Evolutionary conservation across 2,113 vertebrate genomes (phyloP), one percentile per base, ranked within the genome.

Genomic region (Ginglymostoma cirratum): DNA sequence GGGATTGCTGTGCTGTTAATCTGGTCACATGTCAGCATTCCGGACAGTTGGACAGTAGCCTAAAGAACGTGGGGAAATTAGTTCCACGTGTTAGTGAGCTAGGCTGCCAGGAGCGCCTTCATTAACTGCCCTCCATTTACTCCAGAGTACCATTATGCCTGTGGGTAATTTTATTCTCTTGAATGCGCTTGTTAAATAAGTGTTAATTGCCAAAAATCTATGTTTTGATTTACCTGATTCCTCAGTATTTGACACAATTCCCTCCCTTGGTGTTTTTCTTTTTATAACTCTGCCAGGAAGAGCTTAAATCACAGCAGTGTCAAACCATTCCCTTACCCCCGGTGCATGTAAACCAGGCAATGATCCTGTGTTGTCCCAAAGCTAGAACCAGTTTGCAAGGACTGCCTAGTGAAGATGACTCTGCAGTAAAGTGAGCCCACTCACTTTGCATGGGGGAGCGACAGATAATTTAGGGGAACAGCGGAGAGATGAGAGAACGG

Each of bases 131-230:
- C 19, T 67, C 34, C 34, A 67, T 67, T 93, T 93, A 67, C 89
- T 93, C 61, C 89, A 93, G 5, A 93, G 66, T 24, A n/a, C 34
- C 21, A 0, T 66, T 95, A 30, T 95, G 23, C 94, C 69, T 95
- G 45, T 95, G 67, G 94, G 94, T 95, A 95, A 76, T 70, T 95
- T 76, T 72, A 95, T 95, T 72, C 69, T 95, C 69, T 72, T 24
- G 14, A 70, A 95, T 52, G 27, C 72, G 42, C 67, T 95, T 42
- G 66, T 72, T 76, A 95, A 72, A 30, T 48, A 76, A 70, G 45
- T 95, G 67, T 95, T 95, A 95, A 95, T 95, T 76, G 72, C 94
- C 67, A 95, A 70, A 95, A 45, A 30, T 95, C 45, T 70, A 72
- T 95, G 94, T 95, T 95, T 95, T 72, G 67, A 72, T 45, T 95